Evolutionary conservation across 2,888 invertebrate species (phyloP).

Genomic region (Polyommatus iphigenia): DNA sequence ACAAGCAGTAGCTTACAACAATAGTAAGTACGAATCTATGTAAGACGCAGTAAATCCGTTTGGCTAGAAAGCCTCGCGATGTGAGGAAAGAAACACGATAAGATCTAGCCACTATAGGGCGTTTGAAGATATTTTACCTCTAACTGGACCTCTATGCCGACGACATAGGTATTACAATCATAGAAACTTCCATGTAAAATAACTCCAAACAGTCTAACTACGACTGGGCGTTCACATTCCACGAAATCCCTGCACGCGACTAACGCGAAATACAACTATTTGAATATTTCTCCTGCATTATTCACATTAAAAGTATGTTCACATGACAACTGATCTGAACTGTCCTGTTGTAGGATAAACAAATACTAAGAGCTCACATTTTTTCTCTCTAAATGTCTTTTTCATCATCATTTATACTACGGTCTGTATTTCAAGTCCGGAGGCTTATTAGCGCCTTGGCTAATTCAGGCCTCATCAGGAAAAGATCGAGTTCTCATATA

Average conservation of each 20-base stretch:
- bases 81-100: conserved; percentile 30
- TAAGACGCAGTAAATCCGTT: conserved; percentile 21
- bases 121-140: background rate
- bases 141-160: background rate
- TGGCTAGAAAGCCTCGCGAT: conserved; percentile 22
- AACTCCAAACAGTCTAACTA: background rate
- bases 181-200: background rate
- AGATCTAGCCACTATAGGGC: conserved; percentile 16
- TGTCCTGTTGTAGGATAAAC: background rate
- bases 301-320: background rate
- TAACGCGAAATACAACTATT: conserved; percentile 22
- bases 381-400: background rate
- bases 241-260: conserved; percentile 26
- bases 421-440: no score
- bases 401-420: background rate
- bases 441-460: no score
- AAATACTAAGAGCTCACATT: background rate
- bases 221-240: conserved; percentile 28
- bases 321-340: background rate
- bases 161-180: background rate
- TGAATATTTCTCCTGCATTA: conserved; percentile 4
- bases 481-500: no score
- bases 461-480: no score
- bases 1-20: conserved; percentile 11
- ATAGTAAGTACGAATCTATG: conserved; percentile 19